Percentiles rank a stretch among this genome's conserved stretches.
phyloP scores from a whole-genome alignment of 2,113 vertebrate genomes.

The Pseudopodoces humilis region DNA sequence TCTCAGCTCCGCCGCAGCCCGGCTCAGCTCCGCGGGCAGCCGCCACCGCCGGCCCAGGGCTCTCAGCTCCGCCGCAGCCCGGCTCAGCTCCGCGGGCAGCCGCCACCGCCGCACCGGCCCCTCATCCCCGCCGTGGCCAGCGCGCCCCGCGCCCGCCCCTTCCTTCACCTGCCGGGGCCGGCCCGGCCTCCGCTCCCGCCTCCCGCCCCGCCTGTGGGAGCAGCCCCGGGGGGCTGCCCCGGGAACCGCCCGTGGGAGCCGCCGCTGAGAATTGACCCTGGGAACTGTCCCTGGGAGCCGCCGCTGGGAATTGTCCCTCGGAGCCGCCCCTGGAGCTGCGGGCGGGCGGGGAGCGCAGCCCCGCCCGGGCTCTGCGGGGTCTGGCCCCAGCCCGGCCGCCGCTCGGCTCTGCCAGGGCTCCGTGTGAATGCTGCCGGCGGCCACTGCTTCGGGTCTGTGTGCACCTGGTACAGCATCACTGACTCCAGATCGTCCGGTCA shows the following conservation, averaged over 20 bases:
- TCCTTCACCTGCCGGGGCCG: neutral
- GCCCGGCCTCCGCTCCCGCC: neutral
- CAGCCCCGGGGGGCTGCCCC: too few relatives aligned
- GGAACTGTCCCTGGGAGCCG: too few relatives aligned
- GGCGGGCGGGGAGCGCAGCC: too few relatives aligned
- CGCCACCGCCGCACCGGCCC: neutral
- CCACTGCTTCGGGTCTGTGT: fast-evolving
- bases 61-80: too few relatives aligned
- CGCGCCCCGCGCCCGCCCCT: neutral
- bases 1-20: too few relatives aligned
- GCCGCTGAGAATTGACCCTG: too few relatives aligned
- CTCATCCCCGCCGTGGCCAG: neutral
- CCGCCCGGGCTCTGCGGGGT: too few relatives aligned
- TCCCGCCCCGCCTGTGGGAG: too few relatives aligned
- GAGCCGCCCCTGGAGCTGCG: neutral
- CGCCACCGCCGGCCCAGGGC: neutral
- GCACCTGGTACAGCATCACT: neutral
- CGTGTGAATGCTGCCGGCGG: fast-evolving
- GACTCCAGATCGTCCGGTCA: neutral
- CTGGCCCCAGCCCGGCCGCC: fast-evolving
- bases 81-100: too few relatives aligned
- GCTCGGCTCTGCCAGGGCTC: too few relatives aligned
- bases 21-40: too few relatives aligned
- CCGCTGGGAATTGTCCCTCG: neutral
- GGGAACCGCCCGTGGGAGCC: too few relatives aligned